Conservation (phyloP, 2,797 vertebrate species). For the Ceyx erithaca region DNA sequence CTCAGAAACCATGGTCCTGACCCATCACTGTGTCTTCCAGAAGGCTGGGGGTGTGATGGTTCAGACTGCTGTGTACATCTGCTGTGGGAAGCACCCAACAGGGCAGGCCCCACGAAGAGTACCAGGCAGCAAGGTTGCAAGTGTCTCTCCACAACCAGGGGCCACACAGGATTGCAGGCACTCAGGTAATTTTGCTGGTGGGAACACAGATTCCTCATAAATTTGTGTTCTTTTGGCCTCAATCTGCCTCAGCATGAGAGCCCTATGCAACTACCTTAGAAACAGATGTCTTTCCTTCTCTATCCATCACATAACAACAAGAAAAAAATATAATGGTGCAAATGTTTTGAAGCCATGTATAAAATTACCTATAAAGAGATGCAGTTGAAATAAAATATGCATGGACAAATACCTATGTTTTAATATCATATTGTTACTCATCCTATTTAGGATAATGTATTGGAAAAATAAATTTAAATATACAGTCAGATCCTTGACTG, state of each 20-base stretch:
- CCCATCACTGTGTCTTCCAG: background rate
- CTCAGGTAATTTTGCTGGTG: background rate
- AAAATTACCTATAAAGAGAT: background rate
- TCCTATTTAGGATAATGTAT: background rate
- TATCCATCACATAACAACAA: background rate
- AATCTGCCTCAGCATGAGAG: background rate
- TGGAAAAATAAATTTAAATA: background rate
- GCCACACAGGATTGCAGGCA: background rate
- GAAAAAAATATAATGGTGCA: background rate
- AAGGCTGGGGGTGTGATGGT: accelerated
- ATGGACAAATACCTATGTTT: background rate
- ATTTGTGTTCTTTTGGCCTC: background rate
- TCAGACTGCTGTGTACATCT: background rate
- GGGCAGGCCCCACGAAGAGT: no score
- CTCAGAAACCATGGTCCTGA: background rate
- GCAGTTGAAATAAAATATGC: background rate
- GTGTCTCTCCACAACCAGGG: background rate
- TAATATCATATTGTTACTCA: background rate
- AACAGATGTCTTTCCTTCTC: background rate
- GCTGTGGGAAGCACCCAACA: background rate
- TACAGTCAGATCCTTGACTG: background rate
- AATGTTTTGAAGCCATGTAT: background rate
- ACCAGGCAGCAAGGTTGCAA: background rate
- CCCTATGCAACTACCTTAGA: background rate
- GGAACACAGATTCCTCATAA: background rate